Percentiles rank a stretch among this genome's conserved stretches.
Evolutionary conservation across 2,888 invertebrate genomes (phyloP).

Genomic region (Heliconius sara): DNA sequence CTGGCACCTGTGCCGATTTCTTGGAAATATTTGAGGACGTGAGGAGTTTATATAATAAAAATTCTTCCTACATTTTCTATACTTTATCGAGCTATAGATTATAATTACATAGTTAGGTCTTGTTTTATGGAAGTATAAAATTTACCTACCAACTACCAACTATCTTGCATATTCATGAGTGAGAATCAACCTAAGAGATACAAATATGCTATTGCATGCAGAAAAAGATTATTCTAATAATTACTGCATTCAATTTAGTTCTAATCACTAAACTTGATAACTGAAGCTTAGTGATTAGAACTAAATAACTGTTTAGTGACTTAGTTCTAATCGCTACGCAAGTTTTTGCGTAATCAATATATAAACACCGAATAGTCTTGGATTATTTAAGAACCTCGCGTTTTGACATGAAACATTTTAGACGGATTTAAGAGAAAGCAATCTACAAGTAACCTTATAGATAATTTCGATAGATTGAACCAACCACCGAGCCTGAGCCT

Average conservation of each 20-base stretch:
- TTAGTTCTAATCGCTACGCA: background rate
- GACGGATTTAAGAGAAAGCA: background rate
- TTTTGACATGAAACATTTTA: too few relatives aligned
- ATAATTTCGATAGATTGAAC: background rate
- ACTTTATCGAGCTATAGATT: background rate
- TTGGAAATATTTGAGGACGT: slow-evolving; percentile 34
- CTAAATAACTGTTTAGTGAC: background rate
- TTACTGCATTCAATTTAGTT: background rate
- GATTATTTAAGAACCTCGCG: too few relatives aligned
- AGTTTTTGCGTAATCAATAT: too few relatives aligned
- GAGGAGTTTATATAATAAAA: slow-evolving; percentile 26
- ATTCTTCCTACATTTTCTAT: background rate
- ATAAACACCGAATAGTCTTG: too few relatives aligned
- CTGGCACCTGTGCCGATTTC: slow-evolving; percentile 50
- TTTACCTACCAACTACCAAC: background rate
- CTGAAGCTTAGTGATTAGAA: too few relatives aligned
- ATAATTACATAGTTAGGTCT: background rate
- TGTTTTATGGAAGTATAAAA: slow-evolving; percentile 15
- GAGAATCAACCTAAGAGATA: slow-evolving; percentile 58
- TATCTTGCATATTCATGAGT: slow-evolving; percentile 63
- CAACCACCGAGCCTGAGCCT: background rate
- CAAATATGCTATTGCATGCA: slow-evolving; percentile 50
- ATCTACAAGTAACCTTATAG: background rate
- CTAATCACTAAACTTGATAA: too few relatives aligned
- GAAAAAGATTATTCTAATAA: slow-evolving; percentile 46